Evolutionary conservation across 2,113 vertebrate genomes (phyloP).

Genomic region (Meriones unguiculatus): DNA sequence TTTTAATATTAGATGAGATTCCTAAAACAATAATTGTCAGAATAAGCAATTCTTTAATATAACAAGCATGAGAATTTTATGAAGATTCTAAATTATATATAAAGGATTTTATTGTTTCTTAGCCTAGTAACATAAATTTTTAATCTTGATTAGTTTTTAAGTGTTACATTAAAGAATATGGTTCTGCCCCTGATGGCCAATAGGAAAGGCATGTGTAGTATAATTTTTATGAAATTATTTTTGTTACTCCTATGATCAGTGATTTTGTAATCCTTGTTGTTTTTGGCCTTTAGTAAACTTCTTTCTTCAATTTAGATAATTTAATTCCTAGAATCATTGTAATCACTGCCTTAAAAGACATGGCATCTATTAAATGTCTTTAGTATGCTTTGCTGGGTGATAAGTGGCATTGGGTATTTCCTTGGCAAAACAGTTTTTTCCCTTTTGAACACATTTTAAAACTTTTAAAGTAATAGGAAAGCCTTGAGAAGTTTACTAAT

Average conservation of each 20-base stretch:
- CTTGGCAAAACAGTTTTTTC: neutral
- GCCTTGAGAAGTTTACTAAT: neutral
- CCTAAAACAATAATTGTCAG: conserved; percentile 28
- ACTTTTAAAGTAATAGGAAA: neutral
- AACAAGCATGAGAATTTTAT: conserved; percentile 58
- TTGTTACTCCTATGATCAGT: neutral
- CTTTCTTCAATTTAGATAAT: conserved; percentile 19
- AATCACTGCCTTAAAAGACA: neutral
- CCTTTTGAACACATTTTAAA: neutral
- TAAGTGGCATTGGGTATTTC: neutral
- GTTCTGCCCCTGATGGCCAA: neutral
- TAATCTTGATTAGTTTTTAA: conserved; percentile 58
- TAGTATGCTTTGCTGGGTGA: neutral
- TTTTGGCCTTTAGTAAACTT: conserved; percentile 36
- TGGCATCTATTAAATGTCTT: neutral
- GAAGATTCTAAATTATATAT: conserved; percentile 40
- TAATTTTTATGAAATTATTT: conserved; percentile 18
- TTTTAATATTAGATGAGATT: conserved; percentile 55
- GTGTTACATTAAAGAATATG: conserved; percentile 34
- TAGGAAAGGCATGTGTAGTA: neutral
- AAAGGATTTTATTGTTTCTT: conserved; percentile 26
- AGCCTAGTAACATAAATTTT: conserved; percentile 13
- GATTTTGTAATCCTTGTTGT: neutral
- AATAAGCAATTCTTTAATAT: conserved; percentile 56
- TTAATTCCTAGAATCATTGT: neutral